Percentiles rank a stretch among this genome's conserved stretches.
phyloP scores from a whole-genome alignment of 1,140 invertebrate genomes.

The Drosophila chauvacae region DNA sequence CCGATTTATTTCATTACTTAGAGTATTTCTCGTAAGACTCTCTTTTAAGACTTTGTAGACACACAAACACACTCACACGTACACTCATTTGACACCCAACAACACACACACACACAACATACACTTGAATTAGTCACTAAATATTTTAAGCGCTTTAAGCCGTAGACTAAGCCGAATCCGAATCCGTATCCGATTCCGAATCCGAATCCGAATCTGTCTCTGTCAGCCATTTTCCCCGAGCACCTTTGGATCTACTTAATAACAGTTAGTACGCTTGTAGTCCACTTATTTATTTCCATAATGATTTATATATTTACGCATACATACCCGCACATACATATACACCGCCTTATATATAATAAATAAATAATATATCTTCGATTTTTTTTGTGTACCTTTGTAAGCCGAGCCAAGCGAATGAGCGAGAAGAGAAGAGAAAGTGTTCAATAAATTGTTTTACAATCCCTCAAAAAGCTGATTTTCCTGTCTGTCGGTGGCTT shows the following conservation, averaged over 20 bases:
- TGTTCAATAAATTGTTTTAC: conserved; percentile 60
- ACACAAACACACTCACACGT: conserved; percentile 24
- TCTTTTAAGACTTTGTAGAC: conserved; percentile 52
- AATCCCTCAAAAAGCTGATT: conserved; percentile 18
- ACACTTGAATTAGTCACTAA: conserved; percentile 81
- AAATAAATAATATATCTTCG: conserved; percentile 31
- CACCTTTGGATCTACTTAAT: conserved; percentile 33
- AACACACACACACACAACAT: conserved; percentile 35
- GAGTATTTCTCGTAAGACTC: conserved; percentile 54
- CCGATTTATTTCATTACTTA: conserved; percentile 43
- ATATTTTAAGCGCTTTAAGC: conserved; percentile 78
- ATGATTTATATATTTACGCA: conserved; percentile 51
- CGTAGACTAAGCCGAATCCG: conserved; percentile 71
- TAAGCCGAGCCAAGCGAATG: conserved; percentile 58
- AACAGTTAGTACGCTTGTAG: conserved; percentile 52
- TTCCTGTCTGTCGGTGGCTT: not conserved
- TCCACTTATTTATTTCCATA: conserved; percentile 58
- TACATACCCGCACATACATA: conserved; percentile 48
- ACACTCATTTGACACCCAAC: conserved; percentile 21
- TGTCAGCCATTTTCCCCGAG: conserved; percentile 25
- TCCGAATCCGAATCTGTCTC: conserved; percentile 11
- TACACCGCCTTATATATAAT: conserved; percentile 45
- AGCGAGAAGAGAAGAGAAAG: conserved; percentile 33
- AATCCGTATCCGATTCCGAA: not conserved
- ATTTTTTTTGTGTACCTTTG: conserved; percentile 60